These are phyloP conservation scores for Cossypha niveicapilla DNA, from an alignment of 2,797 vertebrate species.

Conservation along the genomic window DNA sequence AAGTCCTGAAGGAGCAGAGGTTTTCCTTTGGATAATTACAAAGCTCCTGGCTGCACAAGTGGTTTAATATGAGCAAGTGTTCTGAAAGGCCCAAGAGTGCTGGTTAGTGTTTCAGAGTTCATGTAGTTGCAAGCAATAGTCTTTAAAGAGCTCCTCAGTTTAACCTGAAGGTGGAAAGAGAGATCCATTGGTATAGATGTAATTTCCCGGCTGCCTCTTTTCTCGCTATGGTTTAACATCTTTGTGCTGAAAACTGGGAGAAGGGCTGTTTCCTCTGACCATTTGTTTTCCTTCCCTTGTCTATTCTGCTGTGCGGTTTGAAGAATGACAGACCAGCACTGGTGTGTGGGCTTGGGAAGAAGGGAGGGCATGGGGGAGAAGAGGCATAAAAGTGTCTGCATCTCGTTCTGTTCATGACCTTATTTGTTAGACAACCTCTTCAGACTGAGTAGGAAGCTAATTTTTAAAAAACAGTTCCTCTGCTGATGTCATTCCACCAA, in stretches of 20 bases:
- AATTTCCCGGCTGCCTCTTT: not conserved
- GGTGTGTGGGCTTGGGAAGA: not conserved
- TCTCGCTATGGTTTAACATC: not conserved
- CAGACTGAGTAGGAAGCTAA: not conserved
- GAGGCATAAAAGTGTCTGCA: not conserved
- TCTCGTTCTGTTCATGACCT: not conserved
- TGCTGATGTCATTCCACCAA: not conserved
- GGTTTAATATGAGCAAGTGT: not conserved
- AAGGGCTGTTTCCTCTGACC: not conserved
- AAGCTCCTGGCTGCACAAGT: not conserved
- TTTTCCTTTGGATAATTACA: not conserved
- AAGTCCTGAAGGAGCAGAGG: not conserved
- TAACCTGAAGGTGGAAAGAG: not conserved
- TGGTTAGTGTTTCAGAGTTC: not conserved
- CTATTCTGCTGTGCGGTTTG: not conserved
- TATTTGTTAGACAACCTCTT: not conserved
- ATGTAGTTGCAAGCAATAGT: not conserved
- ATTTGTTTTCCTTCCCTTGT: constrained; percentile 32
- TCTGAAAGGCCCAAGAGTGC: not conserved
- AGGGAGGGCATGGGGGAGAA: not conserved
- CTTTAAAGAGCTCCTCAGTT: not conserved
- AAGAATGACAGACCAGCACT: not conserved
- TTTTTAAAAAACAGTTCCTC: not conserved
- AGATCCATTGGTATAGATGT: accelerated
- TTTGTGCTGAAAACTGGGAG: not conserved